phyloP scores from a whole-genome alignment of 2,113 vertebrate genomes.

The Aspiorhynchus laticeps region DNA sequence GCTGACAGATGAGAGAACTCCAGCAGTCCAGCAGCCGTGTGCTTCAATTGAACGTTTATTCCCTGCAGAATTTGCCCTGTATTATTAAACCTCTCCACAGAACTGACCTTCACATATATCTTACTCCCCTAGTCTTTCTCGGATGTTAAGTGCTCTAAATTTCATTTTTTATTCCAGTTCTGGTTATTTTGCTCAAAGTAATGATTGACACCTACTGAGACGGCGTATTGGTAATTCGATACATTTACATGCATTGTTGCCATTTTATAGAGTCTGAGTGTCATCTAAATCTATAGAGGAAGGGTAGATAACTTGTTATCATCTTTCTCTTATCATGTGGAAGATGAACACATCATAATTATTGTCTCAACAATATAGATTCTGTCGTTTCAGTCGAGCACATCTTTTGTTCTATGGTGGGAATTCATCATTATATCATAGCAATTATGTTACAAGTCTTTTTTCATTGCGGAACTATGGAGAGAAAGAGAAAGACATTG shows the following conservation, averaged over 20 bases:
- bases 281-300: slow-evolving; percentile 36
- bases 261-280: background rate
- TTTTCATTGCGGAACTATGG: background rate
- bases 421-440: slow-evolving; percentile 36
- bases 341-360: slow-evolving; percentile 39
- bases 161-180: background rate
- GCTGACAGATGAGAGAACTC: slow-evolving; percentile 42
- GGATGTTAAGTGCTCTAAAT: slow-evolving; percentile 14
- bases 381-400: background rate
- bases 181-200: slow-evolving; percentile 11
- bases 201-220: background rate
- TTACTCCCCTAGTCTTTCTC: background rate
- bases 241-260: slow-evolving; percentile 30
- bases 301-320: slow-evolving; percentile 34
- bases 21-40: background rate
- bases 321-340: slow-evolving; percentile 39
- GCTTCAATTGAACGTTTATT: slow-evolving; percentile 25
- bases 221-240: background rate
- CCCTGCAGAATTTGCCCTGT: slow-evolving; percentile 34
- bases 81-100: slow-evolving; percentile 42
- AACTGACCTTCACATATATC: slow-evolving; percentile 33
- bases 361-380: slow-evolving; percentile 43
- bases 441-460: slow-evolving; percentile 30
- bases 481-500: background rate
- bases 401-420: slow-evolving; percentile 29